These are phyloP conservation scores for Zosterops lateralis DNA, from an alignment of 2,113 vertebrate species.

Conservation along the genomic window DNA sequence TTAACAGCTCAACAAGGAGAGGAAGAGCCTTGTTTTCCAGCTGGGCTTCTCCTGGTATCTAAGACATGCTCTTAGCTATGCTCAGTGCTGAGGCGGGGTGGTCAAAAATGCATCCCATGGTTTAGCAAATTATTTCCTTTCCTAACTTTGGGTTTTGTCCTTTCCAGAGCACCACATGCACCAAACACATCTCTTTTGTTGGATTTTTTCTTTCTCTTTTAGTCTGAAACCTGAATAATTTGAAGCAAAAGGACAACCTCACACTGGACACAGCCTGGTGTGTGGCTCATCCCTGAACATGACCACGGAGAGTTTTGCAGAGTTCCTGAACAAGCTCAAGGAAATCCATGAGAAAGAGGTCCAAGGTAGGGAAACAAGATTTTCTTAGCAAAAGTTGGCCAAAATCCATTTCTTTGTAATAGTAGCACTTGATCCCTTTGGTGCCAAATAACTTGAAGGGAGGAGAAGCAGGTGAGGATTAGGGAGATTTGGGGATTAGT, in stretches of 20 bases:
- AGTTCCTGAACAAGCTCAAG: constrained; percentile 83
- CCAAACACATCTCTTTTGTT: neutral
- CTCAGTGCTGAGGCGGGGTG: neutral
- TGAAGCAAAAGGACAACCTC: neutral
- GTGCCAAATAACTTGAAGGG: neutral
- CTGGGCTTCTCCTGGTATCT: neutral
- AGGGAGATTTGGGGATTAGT: neutral
- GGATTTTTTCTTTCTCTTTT: neutral
- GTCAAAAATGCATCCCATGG: neutral
- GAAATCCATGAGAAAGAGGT: constrained; percentile 89
- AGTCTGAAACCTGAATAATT: neutral
- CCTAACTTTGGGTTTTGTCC: neutral
- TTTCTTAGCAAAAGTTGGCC: neutral
- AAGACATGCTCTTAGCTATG: neutral
- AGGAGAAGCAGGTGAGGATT: neutral
- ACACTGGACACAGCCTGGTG: rapidly evolving
- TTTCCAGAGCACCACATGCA: neutral
- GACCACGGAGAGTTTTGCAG: constrained; percentile 81
- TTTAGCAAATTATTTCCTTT: neutral
- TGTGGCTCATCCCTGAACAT: neutral
- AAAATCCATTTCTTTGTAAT: neutral
- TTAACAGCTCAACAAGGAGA: neutral
- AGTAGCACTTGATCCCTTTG: neutral
- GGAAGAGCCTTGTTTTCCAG: neutral
- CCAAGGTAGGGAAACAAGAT: constrained; percentile 72